A percentile compares a stretch with the other conserved stretches of the same genome.
Evolutionary conservation across 2,113 vertebrate genomes (phyloP).

Genomic region (Saccopteryx bilineata): DNA sequence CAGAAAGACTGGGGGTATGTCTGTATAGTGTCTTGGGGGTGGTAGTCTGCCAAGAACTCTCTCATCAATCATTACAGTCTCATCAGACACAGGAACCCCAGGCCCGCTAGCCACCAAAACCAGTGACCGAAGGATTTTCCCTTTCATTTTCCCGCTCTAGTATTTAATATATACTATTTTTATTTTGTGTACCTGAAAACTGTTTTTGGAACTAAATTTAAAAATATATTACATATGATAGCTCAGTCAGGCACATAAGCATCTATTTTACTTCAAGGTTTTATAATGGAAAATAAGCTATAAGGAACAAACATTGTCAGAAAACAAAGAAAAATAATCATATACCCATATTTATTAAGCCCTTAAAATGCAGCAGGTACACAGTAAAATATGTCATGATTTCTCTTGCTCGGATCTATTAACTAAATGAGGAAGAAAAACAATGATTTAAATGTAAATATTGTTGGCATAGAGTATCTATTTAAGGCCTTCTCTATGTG

Average conservation of each 20-base stretch:
- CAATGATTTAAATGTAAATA: neutral
- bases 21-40: neutral
- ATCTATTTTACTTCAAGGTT: neutral
- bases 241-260: neutral
- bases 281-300: neutral
- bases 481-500: neutral
- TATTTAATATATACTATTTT: neutral
- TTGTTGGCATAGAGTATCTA: neutral
- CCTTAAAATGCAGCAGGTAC: neutral
- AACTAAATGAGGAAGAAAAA: neutral
- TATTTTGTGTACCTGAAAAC: neutral
- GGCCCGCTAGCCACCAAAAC: neutral
- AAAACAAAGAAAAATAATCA: neutral
- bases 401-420: neutral
- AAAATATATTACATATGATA: neutral
- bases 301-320: neutral
- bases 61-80: neutral
- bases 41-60: neutral
- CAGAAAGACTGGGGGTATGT: neutral
- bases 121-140: too few relatives aligned
- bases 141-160: neutral
- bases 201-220: neutral
- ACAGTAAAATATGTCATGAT: neutral
- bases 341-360: neutral
- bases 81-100: neutral